These are phyloP conservation scores for Mactra quadrangularis DNA, from an alignment of 1,140 invertebrate species.

Conservation along the genomic window DNA sequence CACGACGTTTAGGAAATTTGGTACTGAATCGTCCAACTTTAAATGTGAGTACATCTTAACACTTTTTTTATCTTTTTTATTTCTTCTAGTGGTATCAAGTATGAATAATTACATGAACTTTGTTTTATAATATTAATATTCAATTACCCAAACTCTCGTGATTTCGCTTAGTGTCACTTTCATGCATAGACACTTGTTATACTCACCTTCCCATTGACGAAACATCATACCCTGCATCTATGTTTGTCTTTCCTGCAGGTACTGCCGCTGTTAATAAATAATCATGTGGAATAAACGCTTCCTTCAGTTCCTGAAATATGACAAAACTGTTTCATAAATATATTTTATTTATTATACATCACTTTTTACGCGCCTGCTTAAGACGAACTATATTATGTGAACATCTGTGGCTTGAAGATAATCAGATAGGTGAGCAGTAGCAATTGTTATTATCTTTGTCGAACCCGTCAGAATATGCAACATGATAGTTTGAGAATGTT, in stretches of 20 bases:
- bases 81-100: too few relatives aligned
- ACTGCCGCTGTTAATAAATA: slow-evolving; percentile 94
- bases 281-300: slow-evolving; percentile 94
- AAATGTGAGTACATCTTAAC: too few relatives aligned
- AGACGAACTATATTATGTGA: not conserved
- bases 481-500: not conserved
- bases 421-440: not conserved
- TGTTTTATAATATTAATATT: too few relatives aligned
- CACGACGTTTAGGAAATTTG: too few relatives aligned
- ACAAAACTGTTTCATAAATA: not conserved
- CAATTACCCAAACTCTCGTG: too few relatives aligned
- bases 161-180: too few relatives aligned
- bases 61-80: too few relatives aligned
- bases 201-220: slow-evolving; percentile 66
- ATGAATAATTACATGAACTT: too few relatives aligned
- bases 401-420: not conserved
- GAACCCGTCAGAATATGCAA: not conserved
- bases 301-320: slow-evolving; percentile 88
- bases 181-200: too few relatives aligned
- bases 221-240: slow-evolving; percentile 80
- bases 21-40: too few relatives aligned
- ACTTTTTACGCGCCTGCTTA: not conserved
- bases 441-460: not conserved
- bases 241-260: slow-evolving; percentile 75
- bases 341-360: not conserved